phyloP scores from a whole-genome alignment of 1,140 invertebrate species.

The Drosophila takahashii region DNA sequence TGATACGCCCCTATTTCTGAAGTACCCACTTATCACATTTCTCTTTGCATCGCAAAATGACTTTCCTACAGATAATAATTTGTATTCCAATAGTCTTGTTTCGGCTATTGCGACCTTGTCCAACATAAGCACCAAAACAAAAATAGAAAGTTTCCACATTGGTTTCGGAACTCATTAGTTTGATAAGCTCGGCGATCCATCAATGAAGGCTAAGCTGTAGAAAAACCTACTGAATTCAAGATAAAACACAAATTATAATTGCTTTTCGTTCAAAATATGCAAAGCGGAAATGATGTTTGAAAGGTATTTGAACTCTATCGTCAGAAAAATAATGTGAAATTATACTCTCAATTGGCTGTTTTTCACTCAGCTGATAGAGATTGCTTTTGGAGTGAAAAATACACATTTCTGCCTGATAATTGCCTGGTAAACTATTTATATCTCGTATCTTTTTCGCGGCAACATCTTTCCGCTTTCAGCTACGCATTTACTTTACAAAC shows the following conservation, averaged over 20 bases:
- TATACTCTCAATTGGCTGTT: slow-evolving; percentile 9
- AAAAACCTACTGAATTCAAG: slow-evolving; percentile 8
- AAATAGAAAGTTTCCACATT: slow-evolving; percentile 54
- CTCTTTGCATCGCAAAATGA: slow-evolving; percentile 7
- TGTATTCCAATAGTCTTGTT: not conserved
- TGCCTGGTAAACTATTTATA: slow-evolving; percentile 48
- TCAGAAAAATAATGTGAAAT: not conserved
- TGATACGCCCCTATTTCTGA: slow-evolving; percentile 22
- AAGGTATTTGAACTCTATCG: slow-evolving; percentile 16
- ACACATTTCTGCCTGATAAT: slow-evolving; percentile 21
- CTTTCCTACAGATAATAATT: slow-evolving; percentile 6
- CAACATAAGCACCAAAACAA: slow-evolving; percentile 19
- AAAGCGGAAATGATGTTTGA: slow-evolving; percentile 16
- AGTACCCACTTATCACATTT: slow-evolving; percentile 21
- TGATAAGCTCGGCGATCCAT: slow-evolving; percentile 42
- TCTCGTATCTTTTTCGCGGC: slow-evolving; percentile 36
- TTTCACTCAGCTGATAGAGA: not conserved
- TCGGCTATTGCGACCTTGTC: slow-evolving; percentile 31
- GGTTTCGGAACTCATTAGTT: slow-evolving; percentile 12
- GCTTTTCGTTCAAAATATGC: slow-evolving; percentile 23
- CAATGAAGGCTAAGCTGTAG: slow-evolving; percentile 11
- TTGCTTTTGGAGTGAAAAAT: slow-evolving; percentile 11
- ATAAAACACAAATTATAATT: slow-evolving; percentile 19
- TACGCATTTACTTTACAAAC: slow-evolving; percentile 26
- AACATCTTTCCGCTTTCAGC: slow-evolving; percentile 33